Conservation (phyloP, 37 sponge, comb jelly and placozoan species). For the Tethya wilhelma region DNA sequence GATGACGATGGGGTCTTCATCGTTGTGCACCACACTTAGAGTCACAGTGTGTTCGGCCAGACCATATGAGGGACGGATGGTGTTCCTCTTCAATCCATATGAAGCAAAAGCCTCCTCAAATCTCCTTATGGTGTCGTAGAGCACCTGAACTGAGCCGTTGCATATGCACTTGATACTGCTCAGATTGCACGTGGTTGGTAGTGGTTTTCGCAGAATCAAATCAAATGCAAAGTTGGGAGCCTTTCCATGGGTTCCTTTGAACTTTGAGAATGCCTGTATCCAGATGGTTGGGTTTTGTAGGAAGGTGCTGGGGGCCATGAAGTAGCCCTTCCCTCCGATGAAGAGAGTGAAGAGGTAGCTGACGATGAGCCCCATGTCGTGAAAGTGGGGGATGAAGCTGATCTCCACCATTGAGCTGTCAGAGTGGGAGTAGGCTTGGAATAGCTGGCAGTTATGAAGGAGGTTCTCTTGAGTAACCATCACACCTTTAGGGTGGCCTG, state of each 20-base stretch:
- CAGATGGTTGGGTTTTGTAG: slow-evolving; percentile 32
- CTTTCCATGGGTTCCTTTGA: slow-evolving; percentile 17
- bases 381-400: slow-evolving; percentile 55
- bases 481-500: slow-evolving; percentile 51
- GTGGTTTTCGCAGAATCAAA: neutral
- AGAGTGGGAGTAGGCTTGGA: neutral
- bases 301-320: slow-evolving; percentile 42
- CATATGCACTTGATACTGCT: slow-evolving; percentile 1
- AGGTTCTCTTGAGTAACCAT: slow-evolving; percentile 30
- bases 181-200: slow-evolving; percentile 4
- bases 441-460: slow-evolving; percentile 24
- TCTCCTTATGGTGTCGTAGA: slow-evolving; percentile 4
- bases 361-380: slow-evolving; percentile 31
- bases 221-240: slow-evolving; percentile 55
- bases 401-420: slow-evolving; percentile 6
- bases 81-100: slow-evolving; percentile 23
- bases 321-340: slow-evolving; percentile 43
- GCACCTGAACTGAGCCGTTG: slow-evolving; percentile 27
- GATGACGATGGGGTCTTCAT: neutral
- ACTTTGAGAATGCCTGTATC: slow-evolving; percentile 32
- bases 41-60: slow-evolving; percentile 43
- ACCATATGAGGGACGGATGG: slow-evolving; percentile 26
- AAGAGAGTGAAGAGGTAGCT: slow-evolving; percentile 29
- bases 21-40: neutral
- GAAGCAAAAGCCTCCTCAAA: slow-evolving; percentile 15